phyloP scores from a whole-genome alignment of 1,140 invertebrate species.

The Brachionus asplanchnoidis region DNA sequence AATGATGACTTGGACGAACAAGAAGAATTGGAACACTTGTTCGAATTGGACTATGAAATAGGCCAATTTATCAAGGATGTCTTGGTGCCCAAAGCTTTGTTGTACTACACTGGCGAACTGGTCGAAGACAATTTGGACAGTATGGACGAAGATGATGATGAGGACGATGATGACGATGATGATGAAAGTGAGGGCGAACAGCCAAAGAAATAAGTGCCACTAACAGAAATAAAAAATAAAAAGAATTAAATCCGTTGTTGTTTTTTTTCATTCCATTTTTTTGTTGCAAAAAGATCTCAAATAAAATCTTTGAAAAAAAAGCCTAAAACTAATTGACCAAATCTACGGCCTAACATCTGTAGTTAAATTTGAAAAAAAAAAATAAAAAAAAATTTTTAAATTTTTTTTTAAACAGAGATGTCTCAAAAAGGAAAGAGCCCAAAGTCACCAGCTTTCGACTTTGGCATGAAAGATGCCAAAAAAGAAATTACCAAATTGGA shows the following conservation, averaged over 20 bases:
- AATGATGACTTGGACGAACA: conserved; percentile 44
- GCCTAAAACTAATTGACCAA: neutral
- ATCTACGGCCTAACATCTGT: neutral
- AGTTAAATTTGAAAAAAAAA: neutral
- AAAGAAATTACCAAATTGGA: conserved; percentile 22
- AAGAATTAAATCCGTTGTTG: neutral
- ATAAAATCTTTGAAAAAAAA: neutral
- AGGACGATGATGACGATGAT: conserved; percentile 44
- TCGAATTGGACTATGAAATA: conserved; percentile 90
- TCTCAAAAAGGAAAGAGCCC: conserved; percentile 26
- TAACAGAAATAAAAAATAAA: neutral
- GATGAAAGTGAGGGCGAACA: conserved; percentile 39
- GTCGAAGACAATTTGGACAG: conserved; percentile 70
- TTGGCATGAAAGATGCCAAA: neutral
- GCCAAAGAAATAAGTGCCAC: neutral
- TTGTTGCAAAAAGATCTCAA: neutral
- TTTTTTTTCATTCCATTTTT: neutral
- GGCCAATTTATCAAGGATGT: conserved; percentile 90
- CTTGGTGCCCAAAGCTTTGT: conserved; percentile 81
- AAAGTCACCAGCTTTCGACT: conserved; percentile 17
- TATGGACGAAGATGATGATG: conserved; percentile 46
- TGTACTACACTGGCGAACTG: conserved; percentile 77
- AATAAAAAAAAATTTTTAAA: neutral
- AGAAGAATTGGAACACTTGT: conserved; percentile 67
- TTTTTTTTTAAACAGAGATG: neutral